phyloP scores from a whole-genome alignment of 2,888 invertebrate species.

The Bembecia ichneumoniformis region DNA sequence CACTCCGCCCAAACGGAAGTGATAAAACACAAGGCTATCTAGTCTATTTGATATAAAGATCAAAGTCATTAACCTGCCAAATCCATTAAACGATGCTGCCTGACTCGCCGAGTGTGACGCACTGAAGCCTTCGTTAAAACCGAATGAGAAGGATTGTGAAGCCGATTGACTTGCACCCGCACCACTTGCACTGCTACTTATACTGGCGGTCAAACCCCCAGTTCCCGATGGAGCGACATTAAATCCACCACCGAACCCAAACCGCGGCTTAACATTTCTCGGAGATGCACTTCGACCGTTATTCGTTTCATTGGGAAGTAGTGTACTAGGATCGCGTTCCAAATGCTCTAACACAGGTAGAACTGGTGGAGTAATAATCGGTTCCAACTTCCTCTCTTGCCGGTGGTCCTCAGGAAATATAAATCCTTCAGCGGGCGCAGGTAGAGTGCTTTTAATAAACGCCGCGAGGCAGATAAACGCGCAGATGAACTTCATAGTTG shows the following conservation, averaged over 20 bases:
- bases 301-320: constrained; percentile 42
- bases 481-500: constrained; percentile 56
- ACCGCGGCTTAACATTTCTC: constrained; percentile 39
- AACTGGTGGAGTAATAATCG: constrained; percentile 63
- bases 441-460: constrained; percentile 20
- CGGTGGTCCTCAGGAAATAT: constrained; percentile 51
- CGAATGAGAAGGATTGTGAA: constrained; percentile 61
- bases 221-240: constrained; percentile 52
- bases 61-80: constrained; percentile 39
- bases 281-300: constrained; percentile 13
- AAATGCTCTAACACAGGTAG: constrained; percentile 63
- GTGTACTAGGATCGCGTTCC: constrained; percentile 63
- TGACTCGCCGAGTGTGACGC: constrained; percentile 66
- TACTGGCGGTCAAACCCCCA: constrained; percentile 55
- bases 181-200: constrained; percentile 57
- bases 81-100: constrained; percentile 59
- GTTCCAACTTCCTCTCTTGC: constrained; percentile 48
- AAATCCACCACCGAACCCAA: constrained; percentile 51
- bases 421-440: constrained; percentile 38
- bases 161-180: constrained; percentile 58
- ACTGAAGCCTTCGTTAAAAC: constrained; percentile 64
- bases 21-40: no score
- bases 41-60: no score
- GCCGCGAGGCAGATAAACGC: constrained; percentile 35
- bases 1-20: no score